Conservation (phyloP, 1,140 invertebrate genomes). For the Penaeus japonicus region DNA sequence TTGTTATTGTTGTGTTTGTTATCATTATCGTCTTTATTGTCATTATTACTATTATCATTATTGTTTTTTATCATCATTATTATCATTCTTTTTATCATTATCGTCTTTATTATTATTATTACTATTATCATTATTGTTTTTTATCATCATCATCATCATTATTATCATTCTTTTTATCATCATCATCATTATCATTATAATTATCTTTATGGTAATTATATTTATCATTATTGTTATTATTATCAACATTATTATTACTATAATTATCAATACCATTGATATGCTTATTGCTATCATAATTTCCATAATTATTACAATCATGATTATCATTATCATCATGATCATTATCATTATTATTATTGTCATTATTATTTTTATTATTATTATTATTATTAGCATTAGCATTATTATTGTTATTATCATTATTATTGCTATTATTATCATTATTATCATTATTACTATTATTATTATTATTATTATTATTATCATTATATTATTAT, state of each 20-base stretch:
- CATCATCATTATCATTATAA: neutral
- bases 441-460: neutral
- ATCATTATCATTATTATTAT: neutral
- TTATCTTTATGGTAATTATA: neutral
- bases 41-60: too few relatives aligned
- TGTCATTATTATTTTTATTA: neutral
- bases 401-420: neutral
- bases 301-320: neutral
- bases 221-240: neutral
- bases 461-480: neutral
- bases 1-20: too few relatives aligned
- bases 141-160: neutral
- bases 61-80: too few relatives aligned
- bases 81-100: too few relatives aligned
- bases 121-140: constrained; percentile 16
- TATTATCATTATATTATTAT: too few relatives aligned
- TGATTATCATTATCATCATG: neutral
- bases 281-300: neutral
- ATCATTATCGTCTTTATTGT: too few relatives aligned
- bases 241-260: neutral
- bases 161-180: neutral
- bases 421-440: constrained; percentile 6
- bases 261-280: neutral
- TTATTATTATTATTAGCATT: neutral
- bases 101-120: neutral